Evolutionary conservation across 2,888 invertebrate genomes (phyloP), one percentile per base, ranked within the genome.

Genomic region (Seira ritae): DNA sequence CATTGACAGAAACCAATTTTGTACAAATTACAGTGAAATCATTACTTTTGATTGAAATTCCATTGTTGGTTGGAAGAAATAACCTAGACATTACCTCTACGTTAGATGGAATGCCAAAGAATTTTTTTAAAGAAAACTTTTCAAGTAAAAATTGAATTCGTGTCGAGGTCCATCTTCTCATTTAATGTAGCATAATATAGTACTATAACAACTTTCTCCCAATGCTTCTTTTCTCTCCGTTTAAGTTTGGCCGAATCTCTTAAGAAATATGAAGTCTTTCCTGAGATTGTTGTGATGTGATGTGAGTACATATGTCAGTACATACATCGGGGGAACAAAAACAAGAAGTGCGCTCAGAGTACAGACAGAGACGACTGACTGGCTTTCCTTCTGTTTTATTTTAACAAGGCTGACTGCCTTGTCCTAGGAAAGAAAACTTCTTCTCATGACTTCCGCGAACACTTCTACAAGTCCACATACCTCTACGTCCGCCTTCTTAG

Each of bases 1-100:
- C 55, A 55, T 55, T 55, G 55, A 55, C 55, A 55, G 55, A 55
- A 55, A 55, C 6, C 55, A 55, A 55, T 55, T 55, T 17, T 55
- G 55, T n/a, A 55, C 55, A 17, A 55, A 55, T 55, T 55, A 17
- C 55, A 2, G 55, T 8, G 15, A 55, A 55, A 17, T 55, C 55
- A 55, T 55, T 55, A 55, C 55, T 55, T 55, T 55, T 17, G 15
- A 55, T 42, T 42, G 42, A 42, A 42, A 42, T 42, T 42, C 3
- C 55, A n/a, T 55, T 55, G 6, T 55, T 31, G n/a, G n/a, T n/a
- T n/a, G n/a, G 31, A 31, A 31, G 31, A 31, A 31, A 31, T 31
- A 31, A 31, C 31, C 31, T 31, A 31, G 2, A 4, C 31, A 4
- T 31, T 31, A 31, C 8, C n/a, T 31, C 31, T 31, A 31, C 31